Conservation (phyloP, 2,888 invertebrate species). For the Zygaena filipendulae region DNA sequence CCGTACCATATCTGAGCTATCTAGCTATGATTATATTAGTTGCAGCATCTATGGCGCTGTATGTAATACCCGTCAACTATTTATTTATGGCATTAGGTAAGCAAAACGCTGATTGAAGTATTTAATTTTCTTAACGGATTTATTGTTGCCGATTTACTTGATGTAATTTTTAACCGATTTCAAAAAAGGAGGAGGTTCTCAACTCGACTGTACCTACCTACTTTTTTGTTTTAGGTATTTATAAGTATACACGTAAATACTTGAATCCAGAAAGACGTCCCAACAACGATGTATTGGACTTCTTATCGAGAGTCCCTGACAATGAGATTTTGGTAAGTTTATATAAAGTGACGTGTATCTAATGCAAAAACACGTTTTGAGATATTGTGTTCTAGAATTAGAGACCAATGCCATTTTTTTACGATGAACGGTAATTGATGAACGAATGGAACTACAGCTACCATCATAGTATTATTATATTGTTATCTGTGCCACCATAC, state of each 20-base stretch:
- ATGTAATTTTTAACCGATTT: too few species aligned
- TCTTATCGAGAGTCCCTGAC: constrained; percentile 53
- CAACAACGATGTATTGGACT: constrained; percentile 55
- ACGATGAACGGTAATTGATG: neutral
- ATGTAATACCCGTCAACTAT: constrained; percentile 49
- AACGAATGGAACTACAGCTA: too few species aligned
- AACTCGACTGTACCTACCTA: too few species aligned
- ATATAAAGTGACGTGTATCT: too few species aligned
- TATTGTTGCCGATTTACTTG: constrained; percentile 1
- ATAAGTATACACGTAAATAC: constrained; percentile 48
- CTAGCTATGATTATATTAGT: constrained; percentile 38
- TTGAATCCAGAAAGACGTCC: constrained; percentile 47
- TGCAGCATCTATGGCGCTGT: constrained; percentile 32
- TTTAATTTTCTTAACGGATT: neutral
- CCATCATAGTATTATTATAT: too few species aligned
- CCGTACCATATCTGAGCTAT: constrained; percentile 54
- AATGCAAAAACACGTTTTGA: too few species aligned
- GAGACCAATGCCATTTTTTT: too few species aligned
- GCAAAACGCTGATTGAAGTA: neutral
- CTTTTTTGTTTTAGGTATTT: too few species aligned
- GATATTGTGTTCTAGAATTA: too few species aligned
- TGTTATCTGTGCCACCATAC: too few species aligned
- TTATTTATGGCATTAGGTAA: constrained; percentile 56
- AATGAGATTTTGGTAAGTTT: constrained; percentile 48
- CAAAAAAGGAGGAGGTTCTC: too few species aligned